phyloP scores from a whole-genome alignment of 2,113 vertebrate genomes.

The Salvator merianae region DNA sequence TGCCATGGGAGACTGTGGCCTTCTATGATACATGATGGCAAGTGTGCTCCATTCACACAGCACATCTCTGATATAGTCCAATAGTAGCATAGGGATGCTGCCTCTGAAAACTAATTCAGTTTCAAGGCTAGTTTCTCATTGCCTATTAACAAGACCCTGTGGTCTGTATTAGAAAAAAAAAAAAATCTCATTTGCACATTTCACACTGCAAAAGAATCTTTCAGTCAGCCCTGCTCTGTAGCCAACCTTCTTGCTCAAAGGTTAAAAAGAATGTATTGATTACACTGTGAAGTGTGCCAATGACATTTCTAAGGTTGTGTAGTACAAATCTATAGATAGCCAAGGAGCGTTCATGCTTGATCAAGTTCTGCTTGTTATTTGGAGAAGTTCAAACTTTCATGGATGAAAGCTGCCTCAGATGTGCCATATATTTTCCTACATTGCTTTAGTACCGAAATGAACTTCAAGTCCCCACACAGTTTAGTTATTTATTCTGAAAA shows the following conservation, averaged over 20 bases:
- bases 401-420: constrained; percentile 49
- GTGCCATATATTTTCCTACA: constrained; percentile 65
- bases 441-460: constrained; percentile 56
- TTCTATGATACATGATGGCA: too few relatives aligned
- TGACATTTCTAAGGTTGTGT: constrained; percentile 67
- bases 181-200: constrained; percentile 74
- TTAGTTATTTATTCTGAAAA: constrained; percentile 39
- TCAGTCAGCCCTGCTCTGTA: constrained; percentile 68
- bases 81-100: too few relatives aligned
- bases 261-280: constrained; percentile 75
- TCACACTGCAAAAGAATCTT: constrained; percentile 65
- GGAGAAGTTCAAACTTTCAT: constrained; percentile 61
- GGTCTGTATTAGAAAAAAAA: constrained; percentile 70
- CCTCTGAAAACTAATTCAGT: too few relatives aligned
- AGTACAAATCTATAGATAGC: constrained; percentile 73
- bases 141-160: constrained; percentile 65
- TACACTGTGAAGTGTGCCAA: constrained; percentile 55
- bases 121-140: too few relatives aligned
- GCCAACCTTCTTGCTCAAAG: constrained; percentile 64
- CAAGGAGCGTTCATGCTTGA: constrained; percentile 69
- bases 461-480: constrained; percentile 34
- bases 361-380: constrained; percentile 69
- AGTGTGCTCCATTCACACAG: too few relatives aligned
- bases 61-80: too few relatives aligned
- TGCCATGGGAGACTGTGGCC: too few relatives aligned